Base-by-base conservation (phyloP, 2,888 invertebrate genomes). In the Chrysolina haemoptera region DNA sequence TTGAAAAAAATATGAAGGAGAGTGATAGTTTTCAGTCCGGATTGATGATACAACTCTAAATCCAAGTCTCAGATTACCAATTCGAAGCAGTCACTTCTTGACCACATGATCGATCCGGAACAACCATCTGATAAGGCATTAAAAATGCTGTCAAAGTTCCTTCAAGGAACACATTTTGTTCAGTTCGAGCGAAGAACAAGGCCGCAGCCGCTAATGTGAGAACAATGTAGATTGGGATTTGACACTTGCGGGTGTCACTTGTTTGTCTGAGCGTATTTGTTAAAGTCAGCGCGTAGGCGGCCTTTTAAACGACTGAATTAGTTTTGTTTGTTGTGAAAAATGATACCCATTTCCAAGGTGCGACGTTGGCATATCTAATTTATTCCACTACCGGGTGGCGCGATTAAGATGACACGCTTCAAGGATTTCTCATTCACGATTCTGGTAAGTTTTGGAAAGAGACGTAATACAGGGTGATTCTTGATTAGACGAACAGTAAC, bases 361-460 rank as follows among this genome's bases (percentile, higher is more conserved):
- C 53, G 53, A 53, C 53, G 18, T 20, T 53, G 10, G 18, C 0
- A 1, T 1, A 11, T 53, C 18, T 53, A 53, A 53, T 53, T 53
- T 53, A 53, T 53, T 53, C 53, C 53, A 53, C 53, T 53, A 53
- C 53, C 53, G 53, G 53, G 53, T 53, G 53, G 53, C 53, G 53
- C 20, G 4, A 16, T 53, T 20, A 20, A 11, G 53, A 53, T 20
- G 53, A 53, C 22, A 53, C 53, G 12, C 11, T 53, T 2, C 43
- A 43, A 43, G 43, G 43, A 43, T 43, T 43, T 43, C 43, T 43
- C 14, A 43, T 14, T 43, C 43, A 12, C 43, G 43, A 43, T 35
- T 35, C 35, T 35, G 8, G 35, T 3, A 35, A 4, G 8, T 6
- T 35, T 35, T 35, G 35, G 8, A 8, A 8, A 35, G 35, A 35